Evolutionary conservation across 2,113 vertebrate species (phyloP).

Genomic region (Albula glossodonta): DNA sequence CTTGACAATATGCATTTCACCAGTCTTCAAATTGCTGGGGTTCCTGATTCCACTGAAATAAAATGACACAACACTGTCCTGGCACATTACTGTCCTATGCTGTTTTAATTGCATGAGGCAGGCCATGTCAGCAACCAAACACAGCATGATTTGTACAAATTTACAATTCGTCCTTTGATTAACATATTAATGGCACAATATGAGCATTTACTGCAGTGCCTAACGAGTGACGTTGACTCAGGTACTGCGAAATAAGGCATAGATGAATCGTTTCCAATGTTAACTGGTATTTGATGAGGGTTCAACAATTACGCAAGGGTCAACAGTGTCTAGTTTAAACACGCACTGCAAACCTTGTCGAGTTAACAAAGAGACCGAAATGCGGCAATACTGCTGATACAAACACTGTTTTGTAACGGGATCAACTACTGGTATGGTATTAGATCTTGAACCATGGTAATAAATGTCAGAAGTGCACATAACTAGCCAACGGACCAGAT

Average conservation of each 20-base stretch:
- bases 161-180: not conserved
- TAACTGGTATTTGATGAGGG: not conserved
- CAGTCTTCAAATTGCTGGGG: not conserved
- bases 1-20: not conserved
- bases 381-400: no score
- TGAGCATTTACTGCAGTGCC: not conserved
- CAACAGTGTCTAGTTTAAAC: no score
- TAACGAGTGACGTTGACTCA: not conserved
- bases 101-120: not conserved
- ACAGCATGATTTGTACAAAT: not conserved
- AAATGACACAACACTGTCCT: not conserved
- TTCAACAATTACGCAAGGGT: not conserved
- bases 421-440: no score
- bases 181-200: no score
- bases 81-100: not conserved
- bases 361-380: no score
- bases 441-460: no score
- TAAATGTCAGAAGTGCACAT: no score
- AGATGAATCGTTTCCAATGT: not conserved
- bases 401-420: no score
- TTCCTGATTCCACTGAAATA: not conserved
- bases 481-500: no score
- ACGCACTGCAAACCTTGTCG: no score
- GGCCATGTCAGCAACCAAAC: not conserved
- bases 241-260: not conserved